Evolutionary conservation across 2,113 vertebrate species (phyloP), one percentile per base, ranked within the genome.

Genomic region (Stomatorhinus ivindoensis): DNA sequence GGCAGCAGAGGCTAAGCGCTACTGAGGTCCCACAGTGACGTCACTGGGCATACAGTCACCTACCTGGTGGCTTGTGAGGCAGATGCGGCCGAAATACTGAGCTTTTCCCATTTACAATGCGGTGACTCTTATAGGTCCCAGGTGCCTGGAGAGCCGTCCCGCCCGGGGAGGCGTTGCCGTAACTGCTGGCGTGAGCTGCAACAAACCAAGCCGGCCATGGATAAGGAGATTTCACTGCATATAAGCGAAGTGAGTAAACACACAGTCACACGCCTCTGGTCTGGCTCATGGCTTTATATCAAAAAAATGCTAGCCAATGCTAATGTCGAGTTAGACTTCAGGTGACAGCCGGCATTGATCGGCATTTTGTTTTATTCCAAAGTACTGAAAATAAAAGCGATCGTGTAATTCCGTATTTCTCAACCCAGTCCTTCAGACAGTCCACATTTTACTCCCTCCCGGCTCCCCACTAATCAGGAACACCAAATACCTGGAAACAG

Each of bases 11-110:
- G 35, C 4, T 42, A 90, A 31, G 44, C 44, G 86, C 6, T 42
- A 24, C 27, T 88, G n/a, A 24, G 55, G 55, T n/a, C 35, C 19
- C 39, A 13, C 4, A 3, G 39, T 55, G 53, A 19, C 1, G 9
- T 17, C 8, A 31, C 19, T 31, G 19, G 21, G 27, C 6, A 42
- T 42, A 35, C 48, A 35, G 13, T 21, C 44, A 87, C 39, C 7
- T 92, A 93, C 93, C 93, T 92, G 90, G 86, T 55, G 93, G 93
- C 91, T 92, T 93, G 88, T 86, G 88, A 69, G 65, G 89, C 86
- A 91, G 80, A 46, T 21, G 50, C 0, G 89, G 90, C 89, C 91
- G 89, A 47, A 76, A 89, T 73, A 87, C 84, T n/a, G 88, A 91
- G 42, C 89, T 44, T 92, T 90, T 92, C 90, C 93, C 93, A 92